Conservation (phyloP, 1,140 invertebrate species). For the Mesaphorura yosii region DNA sequence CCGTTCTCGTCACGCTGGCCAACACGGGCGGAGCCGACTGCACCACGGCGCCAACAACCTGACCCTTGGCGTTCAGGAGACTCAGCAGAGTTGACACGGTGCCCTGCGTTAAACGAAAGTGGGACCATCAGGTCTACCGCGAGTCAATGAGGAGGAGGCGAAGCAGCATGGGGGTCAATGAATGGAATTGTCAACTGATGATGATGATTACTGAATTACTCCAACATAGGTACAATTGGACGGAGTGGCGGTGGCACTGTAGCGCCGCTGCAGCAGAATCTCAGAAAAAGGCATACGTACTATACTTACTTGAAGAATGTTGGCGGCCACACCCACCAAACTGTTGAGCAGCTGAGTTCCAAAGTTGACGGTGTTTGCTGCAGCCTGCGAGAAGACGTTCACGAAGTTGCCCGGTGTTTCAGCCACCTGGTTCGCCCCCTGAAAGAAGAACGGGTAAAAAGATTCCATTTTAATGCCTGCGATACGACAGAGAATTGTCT, state of each 20-base stretch:
- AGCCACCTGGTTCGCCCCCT: constrained; percentile 30
- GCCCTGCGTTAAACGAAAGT: constrained; percentile 17
- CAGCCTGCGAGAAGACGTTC: constrained; percentile 32
- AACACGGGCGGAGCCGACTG: constrained; percentile 32
- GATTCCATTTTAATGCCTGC: too few species aligned
- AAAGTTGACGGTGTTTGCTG: constrained; percentile 32
- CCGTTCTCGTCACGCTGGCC: constrained; percentile 30
- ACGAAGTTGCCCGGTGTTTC: constrained; percentile 32
- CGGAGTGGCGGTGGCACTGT: too few species aligned
- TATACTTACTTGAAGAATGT: constrained; percentile 30
- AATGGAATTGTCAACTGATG: too few species aligned
- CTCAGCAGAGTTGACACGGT: constrained; percentile 32
- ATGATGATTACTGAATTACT: too few species aligned
- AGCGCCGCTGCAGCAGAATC: too few species aligned
- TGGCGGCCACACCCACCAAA: constrained; percentile 31
- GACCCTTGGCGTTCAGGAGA: constrained; percentile 31
- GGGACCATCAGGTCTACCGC: too few species aligned
- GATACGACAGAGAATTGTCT: not conserved
- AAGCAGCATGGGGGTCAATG: too few species aligned
- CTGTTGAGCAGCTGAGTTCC: constrained; percentile 31
- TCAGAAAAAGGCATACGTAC: too few species aligned
- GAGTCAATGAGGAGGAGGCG: too few species aligned
- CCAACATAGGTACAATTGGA: too few species aligned
- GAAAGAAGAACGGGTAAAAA: not conserved
- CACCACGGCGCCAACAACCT: constrained; percentile 31